phyloP scores from a whole-genome alignment of 2,797 vertebrate species.

The Cetoscarus ocellatus region DNA sequence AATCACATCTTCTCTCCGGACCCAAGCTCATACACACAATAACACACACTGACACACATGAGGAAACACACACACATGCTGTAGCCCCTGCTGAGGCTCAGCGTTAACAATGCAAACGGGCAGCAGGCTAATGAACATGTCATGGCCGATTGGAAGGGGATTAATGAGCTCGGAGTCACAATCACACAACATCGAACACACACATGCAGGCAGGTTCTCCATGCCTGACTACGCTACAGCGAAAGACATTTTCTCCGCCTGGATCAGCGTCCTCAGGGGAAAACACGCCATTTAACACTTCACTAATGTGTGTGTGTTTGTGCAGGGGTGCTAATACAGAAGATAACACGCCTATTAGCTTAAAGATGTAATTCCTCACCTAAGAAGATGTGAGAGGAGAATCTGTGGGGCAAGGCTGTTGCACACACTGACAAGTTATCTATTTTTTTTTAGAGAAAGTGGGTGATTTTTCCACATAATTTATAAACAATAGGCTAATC shows the following conservation, averaged over 20 bases:
- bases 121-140: slow-evolving; percentile 78
- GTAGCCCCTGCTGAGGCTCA: slow-evolving; percentile 38
- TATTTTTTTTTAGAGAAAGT: slow-evolving; percentile 1
- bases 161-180: slow-evolving; percentile 68
- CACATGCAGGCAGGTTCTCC: slow-evolving; percentile 26
- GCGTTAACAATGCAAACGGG: slow-evolving; percentile 66
- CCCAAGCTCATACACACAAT: slow-evolving; percentile 44
- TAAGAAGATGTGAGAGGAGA: background rate
- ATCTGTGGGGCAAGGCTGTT: background rate
- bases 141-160: slow-evolving; percentile 64
- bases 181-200: slow-evolving; percentile 10
- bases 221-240: slow-evolving; percentile 45
- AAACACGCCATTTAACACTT: slow-evolving; percentile 48
- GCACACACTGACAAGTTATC: background rate
- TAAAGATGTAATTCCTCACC: slow-evolving; percentile 29
- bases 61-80: slow-evolving; percentile 14
- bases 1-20: slow-evolving; percentile 17
- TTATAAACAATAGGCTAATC: slow-evolving; percentile 40
- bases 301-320: slow-evolving; percentile 28
- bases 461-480: slow-evolving; percentile 41
- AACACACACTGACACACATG: background rate
- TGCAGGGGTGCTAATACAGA: slow-evolving; percentile 26
- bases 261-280: slow-evolving; percentile 28
- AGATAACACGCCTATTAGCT: slow-evolving; percentile 33
- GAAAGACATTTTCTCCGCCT: slow-evolving; percentile 31